phyloP scores from a whole-genome alignment of 2,113 vertebrate genomes.

The Mohoua ochrocephala region DNA sequence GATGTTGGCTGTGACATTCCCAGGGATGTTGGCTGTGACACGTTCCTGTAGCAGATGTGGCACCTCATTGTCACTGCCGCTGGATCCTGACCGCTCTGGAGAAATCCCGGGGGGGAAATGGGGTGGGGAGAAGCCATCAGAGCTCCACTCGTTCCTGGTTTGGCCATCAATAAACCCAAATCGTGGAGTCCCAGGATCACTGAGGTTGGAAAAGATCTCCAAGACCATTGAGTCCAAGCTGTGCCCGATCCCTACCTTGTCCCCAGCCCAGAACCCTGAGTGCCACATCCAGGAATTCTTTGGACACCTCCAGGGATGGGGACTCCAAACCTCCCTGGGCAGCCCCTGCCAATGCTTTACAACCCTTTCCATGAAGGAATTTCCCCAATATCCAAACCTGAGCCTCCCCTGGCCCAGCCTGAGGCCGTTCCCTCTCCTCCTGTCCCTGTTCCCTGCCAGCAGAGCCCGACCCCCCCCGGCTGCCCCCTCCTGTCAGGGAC shows the following conservation, averaged over 20 bases:
- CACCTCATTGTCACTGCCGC: fast-evolving
- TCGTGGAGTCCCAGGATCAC: neutral
- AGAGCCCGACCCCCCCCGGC: neutral
- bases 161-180: neutral
- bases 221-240: fast-evolving
- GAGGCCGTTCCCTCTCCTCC: neutral
- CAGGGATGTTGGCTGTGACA: neutral
- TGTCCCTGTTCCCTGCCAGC: neutral
- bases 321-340: neutral
- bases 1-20: neutral
- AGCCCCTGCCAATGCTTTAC: fast-evolving
- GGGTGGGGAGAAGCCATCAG: neutral
- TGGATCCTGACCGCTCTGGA: fast-evolving
- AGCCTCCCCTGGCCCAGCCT: neutral
- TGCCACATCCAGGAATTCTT: neutral
- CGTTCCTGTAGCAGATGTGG: neutral
- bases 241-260: fast-evolving
- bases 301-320: neutral
- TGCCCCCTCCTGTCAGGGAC: neutral
- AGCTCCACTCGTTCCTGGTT: neutral
- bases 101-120: fast-evolving
- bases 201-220: neutral
- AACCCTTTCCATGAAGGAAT: neutral
- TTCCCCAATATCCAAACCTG: neutral
- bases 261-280: neutral